These are phyloP conservation scores for Crepidodera aurea DNA, from an alignment of 2,888 invertebrate genomes.

Conservation along the genomic window DNA sequence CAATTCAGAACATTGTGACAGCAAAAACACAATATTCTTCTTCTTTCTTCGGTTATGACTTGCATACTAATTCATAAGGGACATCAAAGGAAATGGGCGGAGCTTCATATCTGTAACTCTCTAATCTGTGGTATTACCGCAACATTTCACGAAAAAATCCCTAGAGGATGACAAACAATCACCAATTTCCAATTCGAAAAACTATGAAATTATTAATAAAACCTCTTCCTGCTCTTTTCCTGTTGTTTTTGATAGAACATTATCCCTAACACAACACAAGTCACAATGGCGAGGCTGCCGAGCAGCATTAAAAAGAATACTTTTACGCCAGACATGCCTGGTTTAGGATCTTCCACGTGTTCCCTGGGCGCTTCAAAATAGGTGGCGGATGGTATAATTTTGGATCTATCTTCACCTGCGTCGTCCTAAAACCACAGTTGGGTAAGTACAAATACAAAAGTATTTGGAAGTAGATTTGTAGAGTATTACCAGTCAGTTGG, in stretches of 20 bases:
- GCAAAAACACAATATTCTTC: no score
- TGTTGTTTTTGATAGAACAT: constrained; percentile 94
- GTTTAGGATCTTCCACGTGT: constrained; percentile 87
- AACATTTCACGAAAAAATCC: background rate
- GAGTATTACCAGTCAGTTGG: no score
- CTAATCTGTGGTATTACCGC: no score
- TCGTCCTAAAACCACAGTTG: constrained; percentile 67
- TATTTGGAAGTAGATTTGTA: no score
- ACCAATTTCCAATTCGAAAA: constrained; percentile 15
- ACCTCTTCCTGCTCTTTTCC: constrained; percentile 87
- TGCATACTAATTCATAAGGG: no score
- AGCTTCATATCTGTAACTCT: no score
- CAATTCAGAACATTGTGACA: no score
- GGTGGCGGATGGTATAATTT: constrained; percentile 88
- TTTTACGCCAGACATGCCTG: constrained; percentile 89
- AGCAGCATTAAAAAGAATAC: constrained; percentile 88
- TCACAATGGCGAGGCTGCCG: constrained; percentile 83
- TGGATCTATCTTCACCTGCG: constrained; percentile 76
- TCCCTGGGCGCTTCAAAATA: constrained; percentile 91
- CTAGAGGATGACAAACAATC: background rate
- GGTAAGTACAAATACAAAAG: no score
- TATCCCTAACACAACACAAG: constrained; percentile 85
- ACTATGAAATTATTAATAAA: constrained; percentile 65
- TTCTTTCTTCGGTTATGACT: no score
- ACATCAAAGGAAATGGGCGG: no score